phyloP scores from a whole-genome alignment of 2,113 vertebrate species.

The Xenopus laevis region DNA sequence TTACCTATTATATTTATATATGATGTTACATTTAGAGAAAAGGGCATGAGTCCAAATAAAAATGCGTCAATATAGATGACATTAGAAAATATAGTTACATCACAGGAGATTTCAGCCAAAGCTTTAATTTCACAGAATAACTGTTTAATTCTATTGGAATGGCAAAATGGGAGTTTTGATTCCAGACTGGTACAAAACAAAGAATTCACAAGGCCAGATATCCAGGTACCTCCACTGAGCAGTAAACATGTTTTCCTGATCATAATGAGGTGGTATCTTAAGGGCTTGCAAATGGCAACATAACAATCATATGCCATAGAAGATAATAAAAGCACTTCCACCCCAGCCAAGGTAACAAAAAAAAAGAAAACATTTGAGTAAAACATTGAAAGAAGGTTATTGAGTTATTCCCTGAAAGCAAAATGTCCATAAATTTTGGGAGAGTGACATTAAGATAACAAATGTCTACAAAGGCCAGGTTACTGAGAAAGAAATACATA shows the following conservation, averaged over 20 bases:
- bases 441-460: not conserved
- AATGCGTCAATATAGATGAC: slow-evolving; percentile 35
- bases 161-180: slow-evolving; percentile 35
- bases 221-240: slow-evolving; percentile 22
- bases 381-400: slow-evolving; percentile 42
- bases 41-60: slow-evolving; percentile 37
- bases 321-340: slow-evolving; percentile 47
- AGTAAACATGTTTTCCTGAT: slow-evolving; percentile 15
- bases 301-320: slow-evolving; percentile 50
- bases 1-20: slow-evolving; percentile 41
- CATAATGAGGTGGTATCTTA: slow-evolving; percentile 43
- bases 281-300: slow-evolving; percentile 51
- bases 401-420: not conserved
- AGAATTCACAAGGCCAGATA: slow-evolving; percentile 28
- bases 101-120: slow-evolving; percentile 47
- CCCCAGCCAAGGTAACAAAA: slow-evolving; percentile 31
- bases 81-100: slow-evolving; percentile 36
- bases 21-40: slow-evolving; percentile 48
- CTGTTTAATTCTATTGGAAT: slow-evolving; percentile 37
- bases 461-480: slow-evolving; percentile 7
- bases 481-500: slow-evolving; percentile 16
- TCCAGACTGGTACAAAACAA: slow-evolving; percentile 44
- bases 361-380: slow-evolving; percentile 50
- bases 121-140: slow-evolving; percentile 51
- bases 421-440: not conserved